Evolutionary conservation across 2,888 invertebrate genomes (phyloP), one percentile per base, ranked within the genome.

Genomic region (Priocnemis perturbator): DNA sequence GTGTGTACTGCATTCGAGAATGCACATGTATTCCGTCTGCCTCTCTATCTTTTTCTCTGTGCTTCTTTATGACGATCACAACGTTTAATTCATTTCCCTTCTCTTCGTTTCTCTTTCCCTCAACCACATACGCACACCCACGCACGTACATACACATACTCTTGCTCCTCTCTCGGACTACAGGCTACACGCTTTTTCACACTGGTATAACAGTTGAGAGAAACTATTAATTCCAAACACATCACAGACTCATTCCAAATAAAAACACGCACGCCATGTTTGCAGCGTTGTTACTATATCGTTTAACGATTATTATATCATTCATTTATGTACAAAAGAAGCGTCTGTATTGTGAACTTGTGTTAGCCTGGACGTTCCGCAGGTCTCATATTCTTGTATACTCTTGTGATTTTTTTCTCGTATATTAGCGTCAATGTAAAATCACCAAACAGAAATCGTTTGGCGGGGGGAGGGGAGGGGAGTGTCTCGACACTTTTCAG

Each of bases 241-340:
- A 77, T 85, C 83, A 83, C 83, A 83, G 85, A 86, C 78, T 83
- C 85, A 86, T 86, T 85, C 87, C 74, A 88, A 87, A 87, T 87
- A 87, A 87, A 88, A 88, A 87, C 87, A 86, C 82, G 76, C 86
- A 86, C 88, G 85, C 85, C 81, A 76, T 47, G 30, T 83, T 82
- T 37, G 37, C 37, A 85, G 84, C 85, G 82, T 9, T 37, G 37
- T 82, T 83, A 77, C 79, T 82, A 85, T 77, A 83, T 84, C 81
- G 78, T 84, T 84, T 83, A 84, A 86, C 83, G 84, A 84, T 86
- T 83, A 83, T 37, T 77, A 82, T 76, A 76, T 83, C 77, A 83
- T 82, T 80, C 81, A 78, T 73, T 80, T 86, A 86, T 87, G 83
- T 85, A 87, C 84, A 86, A 85, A 83, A 78, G 74, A 83, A 82